Base-by-base conservation (phyloP, 2,888 invertebrate species). In the Ashinkailepas kermadecensis region DNA sequence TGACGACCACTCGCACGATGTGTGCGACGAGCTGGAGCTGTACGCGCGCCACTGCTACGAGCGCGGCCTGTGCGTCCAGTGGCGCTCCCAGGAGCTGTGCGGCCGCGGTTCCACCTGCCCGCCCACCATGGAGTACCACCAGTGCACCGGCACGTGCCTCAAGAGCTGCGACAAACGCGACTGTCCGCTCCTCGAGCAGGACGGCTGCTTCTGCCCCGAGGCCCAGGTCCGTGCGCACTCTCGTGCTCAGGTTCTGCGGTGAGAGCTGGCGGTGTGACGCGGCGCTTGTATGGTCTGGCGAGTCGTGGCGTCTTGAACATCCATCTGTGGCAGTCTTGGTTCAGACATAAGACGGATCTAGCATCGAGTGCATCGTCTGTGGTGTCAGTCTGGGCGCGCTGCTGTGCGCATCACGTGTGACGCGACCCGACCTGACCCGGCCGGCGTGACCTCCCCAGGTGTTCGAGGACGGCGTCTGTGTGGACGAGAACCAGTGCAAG, bases 171-270 rank as follows among this genome's bases (percentile, higher is more conserved):
- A 92, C 12, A 91, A 90, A 85, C 86, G 91, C 80, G 89, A 90
- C 85, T 87, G 87, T 84, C 85, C 84, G 54, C 83, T 86, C 13
- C 25, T 87, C 86, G 83, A 89, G 86, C 89, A 90, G 0, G 95
- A 95, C 86, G 95, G 95, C 1, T 96, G 96, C 87, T 94, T 93
- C 90, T 96, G 96, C 88, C 93, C 95, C 0, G 88, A 90, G 81
- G 93, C 92, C 83, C 90, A 92, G 87, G 92, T 93, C 85, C 83
- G 83, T 83, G 21, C 23, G 7, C 39, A 39, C 59, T 80, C 12
- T 18, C 56, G 12, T n/a, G 15, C 80, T 39, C 25, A 78, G 21
- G 39, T 39, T 1, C 39, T 39, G 39, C 39, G 4, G 39, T 39
- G 39, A 39, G 39, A 4, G 39, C 39, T 39, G 39, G 39, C 4